These are phyloP conservation scores for Yponomeuta cagnagella DNA, from an alignment of 2,888 invertebrate genomes.

Conservation along the genomic window DNA sequence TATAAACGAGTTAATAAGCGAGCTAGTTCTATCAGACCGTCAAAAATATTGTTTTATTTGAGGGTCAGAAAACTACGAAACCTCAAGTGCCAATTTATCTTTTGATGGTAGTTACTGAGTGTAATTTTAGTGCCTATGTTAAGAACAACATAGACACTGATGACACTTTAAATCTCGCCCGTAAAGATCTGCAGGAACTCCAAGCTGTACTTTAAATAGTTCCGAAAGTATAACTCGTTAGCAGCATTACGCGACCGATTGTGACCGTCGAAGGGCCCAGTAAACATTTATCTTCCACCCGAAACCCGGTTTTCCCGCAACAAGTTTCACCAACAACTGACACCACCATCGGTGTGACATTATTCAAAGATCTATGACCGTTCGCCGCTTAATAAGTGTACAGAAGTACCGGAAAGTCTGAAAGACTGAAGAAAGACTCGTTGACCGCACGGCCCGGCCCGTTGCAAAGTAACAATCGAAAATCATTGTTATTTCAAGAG, in stretches of 20 bases:
- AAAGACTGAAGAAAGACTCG: background rate
- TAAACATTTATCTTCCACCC: background rate
- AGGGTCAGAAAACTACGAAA: too few relatives aligned
- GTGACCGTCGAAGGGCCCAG: background rate
- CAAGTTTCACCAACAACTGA: conserved; percentile 19
- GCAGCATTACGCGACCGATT: background rate
- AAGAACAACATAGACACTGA: background rate
- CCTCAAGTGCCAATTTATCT: too few relatives aligned
- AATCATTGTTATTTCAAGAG: too few relatives aligned
- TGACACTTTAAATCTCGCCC: background rate
- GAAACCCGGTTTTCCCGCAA: conserved; percentile 15
- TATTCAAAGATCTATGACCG: conserved; percentile 35
- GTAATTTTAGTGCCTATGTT: background rate
- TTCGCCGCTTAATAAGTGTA: background rate
- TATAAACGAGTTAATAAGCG: too few relatives aligned
- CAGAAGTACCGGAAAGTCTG: background rate
- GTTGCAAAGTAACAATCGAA: too few relatives aligned
- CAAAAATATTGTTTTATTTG: too few relatives aligned
- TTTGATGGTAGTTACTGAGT: too few relatives aligned
- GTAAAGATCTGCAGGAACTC: background rate
- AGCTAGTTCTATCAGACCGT: too few relatives aligned
- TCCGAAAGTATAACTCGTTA: background rate
- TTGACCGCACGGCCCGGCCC: too few relatives aligned
- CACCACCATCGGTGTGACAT: conserved; percentile 20
- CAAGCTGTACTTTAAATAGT: background rate